Percentiles rank a stretch among this genome's conserved stretches.
phyloP scores from a whole-genome alignment of 1,140 invertebrate species.

The Brachionus rubens region DNA sequence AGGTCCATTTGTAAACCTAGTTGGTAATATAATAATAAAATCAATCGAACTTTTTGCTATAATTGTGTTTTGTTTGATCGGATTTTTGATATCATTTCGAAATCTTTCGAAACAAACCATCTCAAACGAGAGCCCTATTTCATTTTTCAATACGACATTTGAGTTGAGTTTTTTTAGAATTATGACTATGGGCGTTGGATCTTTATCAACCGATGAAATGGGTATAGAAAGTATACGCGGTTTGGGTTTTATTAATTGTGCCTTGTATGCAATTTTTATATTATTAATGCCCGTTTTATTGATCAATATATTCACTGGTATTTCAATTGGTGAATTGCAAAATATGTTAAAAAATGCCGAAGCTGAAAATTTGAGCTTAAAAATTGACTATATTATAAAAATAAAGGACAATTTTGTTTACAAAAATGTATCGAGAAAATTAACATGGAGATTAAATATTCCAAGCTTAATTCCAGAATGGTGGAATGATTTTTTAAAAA shows the following conservation, averaged over 20 bases:
- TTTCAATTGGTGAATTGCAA: neutral
- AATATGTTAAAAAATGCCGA: neutral
- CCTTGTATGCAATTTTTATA: neutral
- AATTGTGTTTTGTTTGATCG: neutral
- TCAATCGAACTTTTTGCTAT: neutral
- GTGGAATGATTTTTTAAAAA: no score
- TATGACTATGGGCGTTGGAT: neutral
- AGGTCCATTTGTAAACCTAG: neutral
- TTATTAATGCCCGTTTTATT: neutral
- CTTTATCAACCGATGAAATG: neutral
- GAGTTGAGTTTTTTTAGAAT: neutral
- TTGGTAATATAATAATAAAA: neutral
- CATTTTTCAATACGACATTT: neutral
- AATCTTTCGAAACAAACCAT: neutral
- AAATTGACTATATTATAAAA: neutral
- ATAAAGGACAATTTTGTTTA: no score
- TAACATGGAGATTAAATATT: no score
- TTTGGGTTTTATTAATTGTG: neutral
- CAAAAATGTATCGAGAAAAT: no score
- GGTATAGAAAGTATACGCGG: neutral
- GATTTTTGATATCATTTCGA: neutral
- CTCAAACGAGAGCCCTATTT: neutral
- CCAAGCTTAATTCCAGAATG: no score
- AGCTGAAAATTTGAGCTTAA: neutral
- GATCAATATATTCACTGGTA: neutral